Evolutionary conservation across 2,888 invertebrate species (phyloP), one percentile per base, ranked within the genome.

Genomic region (Beris chalybata): DNA sequence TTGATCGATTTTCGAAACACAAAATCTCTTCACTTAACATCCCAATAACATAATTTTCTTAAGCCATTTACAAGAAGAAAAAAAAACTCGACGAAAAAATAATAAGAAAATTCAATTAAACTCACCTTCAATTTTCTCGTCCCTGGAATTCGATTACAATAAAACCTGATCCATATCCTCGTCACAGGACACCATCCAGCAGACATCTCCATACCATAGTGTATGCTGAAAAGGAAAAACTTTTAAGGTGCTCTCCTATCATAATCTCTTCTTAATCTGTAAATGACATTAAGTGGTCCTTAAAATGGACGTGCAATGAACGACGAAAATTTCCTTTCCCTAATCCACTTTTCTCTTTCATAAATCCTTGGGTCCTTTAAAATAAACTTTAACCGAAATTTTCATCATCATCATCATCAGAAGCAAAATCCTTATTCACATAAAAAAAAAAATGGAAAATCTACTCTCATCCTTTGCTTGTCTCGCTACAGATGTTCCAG

Each of bases 251-350:
- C 30, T 56, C 38, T 43, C 55, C 55, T 43, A 38, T 43, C 38
- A 56, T 22, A 13, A 43, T 12, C 55, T 38, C 50, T 44, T 30
- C 50, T 50, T 32, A 61, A 65, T 56, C 65, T 68, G 68, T 57
- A 45, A 68, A 50, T 65, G 68, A 65, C 68, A 53, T 68, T 54
- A 65, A 68, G 68, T 67, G 67, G 64, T 44, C 31, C 44, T 56
- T 13, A 5, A 43, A 22, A 38, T 15, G 55, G 15, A 56, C 43
- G 38, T 38, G 15, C 38, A 56, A 38, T 38, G 38, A 56, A 56
- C 22, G 55, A 56, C 38, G 43, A 38, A 56, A 53, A 56, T 56
- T 56, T 55, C 64, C 65, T 43, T 47, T 48, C 13, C 54, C 15
- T 48, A 5, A 15, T 56, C 55, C 45, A n/a, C 45, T 12, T 59